These are phyloP conservation scores for Gymnorhina tibicen DNA, from an alignment of 2,113 vertebrate genomes.

Conservation along the genomic window DNA sequence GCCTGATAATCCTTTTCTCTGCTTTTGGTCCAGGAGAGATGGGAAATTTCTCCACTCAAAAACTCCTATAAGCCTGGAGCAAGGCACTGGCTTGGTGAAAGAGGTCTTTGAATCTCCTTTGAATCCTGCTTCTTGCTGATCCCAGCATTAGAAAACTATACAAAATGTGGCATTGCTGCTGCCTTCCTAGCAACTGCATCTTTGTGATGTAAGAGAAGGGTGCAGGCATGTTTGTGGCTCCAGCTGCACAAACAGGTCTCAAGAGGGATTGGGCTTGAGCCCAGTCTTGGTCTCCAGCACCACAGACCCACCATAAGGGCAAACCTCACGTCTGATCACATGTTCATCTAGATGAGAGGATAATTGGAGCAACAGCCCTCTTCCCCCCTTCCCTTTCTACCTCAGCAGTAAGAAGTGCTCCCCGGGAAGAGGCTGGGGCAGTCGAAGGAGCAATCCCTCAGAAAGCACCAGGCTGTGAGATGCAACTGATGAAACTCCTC, in stretches of 20 bases:
- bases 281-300: not conserved
- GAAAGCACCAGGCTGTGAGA: not conserved
- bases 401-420: not conserved
- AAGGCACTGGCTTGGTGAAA: not conserved
- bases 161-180: not conserved
- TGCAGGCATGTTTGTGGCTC: not conserved
- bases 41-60: not conserved
- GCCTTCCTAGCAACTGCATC: not conserved
- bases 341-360: accelerated
- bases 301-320: not conserved
- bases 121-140: not conserved
- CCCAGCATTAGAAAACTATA: not conserved
- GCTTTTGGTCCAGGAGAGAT: not conserved
- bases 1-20: not conserved
- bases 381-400: not conserved
- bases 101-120: not conserved
- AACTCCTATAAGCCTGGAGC: not conserved
- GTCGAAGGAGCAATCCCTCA: not conserved
- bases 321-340: not conserved
- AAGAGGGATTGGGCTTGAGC: not conserved
- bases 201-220: accelerated
- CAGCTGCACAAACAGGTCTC: not conserved
- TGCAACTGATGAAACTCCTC: not conserved
- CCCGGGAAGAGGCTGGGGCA: not conserved
- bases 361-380: not conserved